phyloP scores from a whole-genome alignment of 1,140 invertebrate genomes.

The Bemisia tabaci region DNA sequence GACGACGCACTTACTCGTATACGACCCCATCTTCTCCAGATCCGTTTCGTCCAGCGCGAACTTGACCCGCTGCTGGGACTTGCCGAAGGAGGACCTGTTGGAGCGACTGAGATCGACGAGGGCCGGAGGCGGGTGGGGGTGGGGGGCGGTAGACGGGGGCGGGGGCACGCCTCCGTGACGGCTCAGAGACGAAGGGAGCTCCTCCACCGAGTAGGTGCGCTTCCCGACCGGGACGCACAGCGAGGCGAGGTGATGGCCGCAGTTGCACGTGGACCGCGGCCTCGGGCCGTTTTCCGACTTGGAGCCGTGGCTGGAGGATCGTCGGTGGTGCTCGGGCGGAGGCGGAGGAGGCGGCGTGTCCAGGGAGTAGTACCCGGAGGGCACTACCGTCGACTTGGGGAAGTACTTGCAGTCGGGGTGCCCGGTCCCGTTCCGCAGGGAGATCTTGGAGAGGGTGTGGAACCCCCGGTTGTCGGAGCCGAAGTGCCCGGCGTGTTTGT shows the following conservation, averaged over 20 bases:
- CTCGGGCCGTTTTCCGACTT: slow-evolving; percentile 17
- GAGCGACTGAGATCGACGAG: neutral
- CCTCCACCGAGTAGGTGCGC: slow-evolving; percentile 24
- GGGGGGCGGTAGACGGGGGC: slow-evolving; percentile 5
- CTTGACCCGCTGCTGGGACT: slow-evolving; percentile 22
- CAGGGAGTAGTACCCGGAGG: slow-evolving; percentile 14
- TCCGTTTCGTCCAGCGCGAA: slow-evolving; percentile 22
- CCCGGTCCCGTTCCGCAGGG: slow-evolving; percentile 5
- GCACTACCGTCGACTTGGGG: slow-evolving; percentile 8
- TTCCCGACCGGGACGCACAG: slow-evolving; percentile 18
- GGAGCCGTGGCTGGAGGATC: slow-evolving; percentile 15
- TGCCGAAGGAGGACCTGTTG: slow-evolving; percentile 22
- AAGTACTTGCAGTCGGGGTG: slow-evolving; percentile 8
- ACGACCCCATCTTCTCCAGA: neutral
- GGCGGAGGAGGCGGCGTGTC: slow-evolving; percentile 26
- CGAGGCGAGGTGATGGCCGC: slow-evolving; percentile 20
- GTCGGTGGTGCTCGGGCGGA: slow-evolving; percentile 18
- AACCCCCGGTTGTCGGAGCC: slow-evolving; percentile 3
- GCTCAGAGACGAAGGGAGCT: slow-evolving; percentile 17
- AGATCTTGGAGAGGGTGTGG: slow-evolving; percentile 9
- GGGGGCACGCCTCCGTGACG: too few relatives aligned
- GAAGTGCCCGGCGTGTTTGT: slow-evolving; percentile 14
- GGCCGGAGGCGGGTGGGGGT: slow-evolving; percentile 3
- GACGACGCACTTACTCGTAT: neutral
- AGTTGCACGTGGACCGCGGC: slow-evolving; percentile 22